A percentile compares a stretch with the other conserved stretches of the same genome.
Conservation (phyloP, 2,888 invertebrate species). For the Hydraecia micacea region DNA sequence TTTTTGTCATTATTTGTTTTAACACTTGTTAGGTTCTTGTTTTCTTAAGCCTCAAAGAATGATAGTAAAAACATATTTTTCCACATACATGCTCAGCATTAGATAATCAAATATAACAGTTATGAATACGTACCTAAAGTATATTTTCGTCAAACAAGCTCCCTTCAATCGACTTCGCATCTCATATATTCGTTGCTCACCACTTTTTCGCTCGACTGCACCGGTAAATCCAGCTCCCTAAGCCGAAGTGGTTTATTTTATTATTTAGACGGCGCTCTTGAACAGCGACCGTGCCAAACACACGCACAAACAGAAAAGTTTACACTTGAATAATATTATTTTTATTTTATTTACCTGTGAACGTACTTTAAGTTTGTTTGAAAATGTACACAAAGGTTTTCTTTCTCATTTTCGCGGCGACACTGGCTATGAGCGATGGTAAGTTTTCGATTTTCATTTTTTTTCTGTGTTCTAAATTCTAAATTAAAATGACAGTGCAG, state of each 20-base stretch:
- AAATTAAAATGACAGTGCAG: not conserved
- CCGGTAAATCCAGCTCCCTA: conserved; percentile 81
- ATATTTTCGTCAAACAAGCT: conserved; percentile 25
- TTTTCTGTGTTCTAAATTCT: not conserved
- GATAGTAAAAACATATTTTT: conserved; percentile 13
- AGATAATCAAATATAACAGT: conserved; percentile 15
- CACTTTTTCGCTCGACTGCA: conserved; percentile 75
- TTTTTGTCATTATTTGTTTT: conserved; percentile 36
- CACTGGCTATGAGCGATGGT: conserved; percentile 76
- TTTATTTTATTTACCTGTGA: conserved; percentile 34
- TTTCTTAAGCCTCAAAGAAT: conserved; percentile 27
- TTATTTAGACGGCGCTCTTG: conserved; percentile 74
- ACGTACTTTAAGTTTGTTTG: conserved; percentile 24
- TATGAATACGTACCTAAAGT: not conserved
- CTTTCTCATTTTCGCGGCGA: conserved; percentile 72
- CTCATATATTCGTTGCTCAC: conserved; percentile 21
- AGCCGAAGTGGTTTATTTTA: conserved; percentile 76
- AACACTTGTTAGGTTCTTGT: conserved; percentile 27
- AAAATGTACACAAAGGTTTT: conserved; percentile 76
- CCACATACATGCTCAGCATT: not conserved
- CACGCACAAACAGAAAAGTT: conserved; percentile 53
- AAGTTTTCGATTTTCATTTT: conserved; percentile 56
- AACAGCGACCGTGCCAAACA: conserved; percentile 61
- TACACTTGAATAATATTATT: conserved; percentile 20
- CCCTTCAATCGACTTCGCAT: conserved; percentile 16